Evolutionary conservation across 2,113 vertebrate species (phyloP), one percentile per base, ranked within the genome.

Genomic region (Mus spicilegus): DNA sequence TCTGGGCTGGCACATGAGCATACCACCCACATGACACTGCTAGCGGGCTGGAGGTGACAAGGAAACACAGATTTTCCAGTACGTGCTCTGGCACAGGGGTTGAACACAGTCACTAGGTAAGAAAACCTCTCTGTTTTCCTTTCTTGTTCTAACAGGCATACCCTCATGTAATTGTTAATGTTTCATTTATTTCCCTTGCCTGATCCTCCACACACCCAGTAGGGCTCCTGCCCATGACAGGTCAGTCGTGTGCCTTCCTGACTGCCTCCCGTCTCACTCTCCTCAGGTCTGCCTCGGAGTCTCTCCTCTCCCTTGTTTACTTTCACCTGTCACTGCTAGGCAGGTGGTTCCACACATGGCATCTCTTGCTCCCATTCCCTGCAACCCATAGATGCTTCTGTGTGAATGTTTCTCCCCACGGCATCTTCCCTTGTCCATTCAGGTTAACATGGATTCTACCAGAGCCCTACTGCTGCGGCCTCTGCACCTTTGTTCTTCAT

Each of bases 1-100:
- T 97, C 93, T 95, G 96, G 98, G 97, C 88, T 94, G 96, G 93
- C 84, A 92, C 94, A n/a, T 91, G 97, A 98, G 97, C 95, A 96
- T 33, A 9, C 46, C 46, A 14, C 87, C 95, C 97, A 70, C 63
- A 95, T 97, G 97, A 98, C 8, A 46, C 84, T 98, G 96, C 89
- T 95, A 89, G 95, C 95, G 97, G 97, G 93, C 93, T 95, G 94
- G 95, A 98, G 94, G 97, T 0, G 6, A 89, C 97, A 96, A 98
- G 96, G 89, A 94, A 77, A 96, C 77, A 54, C 39, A 93, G 30
- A 42, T 96, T 98, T 97, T 96, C 95, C 97, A 97, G 91, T 26
- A n/a, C 33, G 28, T 80, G 42, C n/a, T 75, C 73, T 75, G 87
- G 67, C 61, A 89, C 93, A 91, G 96, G 97, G 97, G 93, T 87